Percentiles rank a stretch among this genome's conserved stretches.
Evolutionary conservation across 2,797 vertebrate genomes (phyloP).

Genomic region (Siniperca obscura): DNA sequence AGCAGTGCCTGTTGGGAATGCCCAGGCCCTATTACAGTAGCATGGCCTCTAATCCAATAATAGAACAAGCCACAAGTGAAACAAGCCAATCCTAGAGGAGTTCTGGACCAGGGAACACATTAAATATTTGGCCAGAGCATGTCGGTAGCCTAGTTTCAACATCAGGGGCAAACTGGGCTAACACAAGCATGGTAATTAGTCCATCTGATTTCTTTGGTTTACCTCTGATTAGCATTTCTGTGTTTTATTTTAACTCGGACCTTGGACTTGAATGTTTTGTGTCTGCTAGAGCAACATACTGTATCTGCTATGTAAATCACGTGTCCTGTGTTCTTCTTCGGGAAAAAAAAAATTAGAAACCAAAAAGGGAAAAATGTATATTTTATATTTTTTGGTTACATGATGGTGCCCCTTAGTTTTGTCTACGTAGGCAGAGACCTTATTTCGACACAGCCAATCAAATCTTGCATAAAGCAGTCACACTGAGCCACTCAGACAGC

Average conservation of each 20-base stretch:
- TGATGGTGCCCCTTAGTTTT: not conserved
- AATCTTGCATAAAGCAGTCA: not conserved
- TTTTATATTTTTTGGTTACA: not conserved
- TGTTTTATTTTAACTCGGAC: too few species aligned
- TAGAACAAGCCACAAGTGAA: constrained; percentile 59
- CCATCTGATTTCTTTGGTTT: constrained; percentile 22
- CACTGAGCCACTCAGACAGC: too few species aligned
- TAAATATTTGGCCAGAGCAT: constrained; percentile 51
- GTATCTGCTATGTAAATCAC: not conserved
- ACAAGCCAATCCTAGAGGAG: constrained; percentile 46
- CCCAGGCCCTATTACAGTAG: constrained; percentile 75
- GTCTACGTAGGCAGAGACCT: not conserved
- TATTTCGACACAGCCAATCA: not conserved
- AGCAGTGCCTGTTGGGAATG: constrained; percentile 73
- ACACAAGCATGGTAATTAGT: constrained; percentile 13
- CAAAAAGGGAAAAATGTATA: not conserved
- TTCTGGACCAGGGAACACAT: constrained; percentile 50
- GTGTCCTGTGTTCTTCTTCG: not conserved
- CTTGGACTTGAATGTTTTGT: not conserved
- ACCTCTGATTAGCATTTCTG: not conserved
- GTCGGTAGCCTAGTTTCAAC: constrained; percentile 44
- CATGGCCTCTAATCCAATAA: constrained; percentile 76
- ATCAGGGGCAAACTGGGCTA: constrained; percentile 31
- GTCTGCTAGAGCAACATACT: not conserved
- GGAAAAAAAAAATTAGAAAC: not conserved